Evolutionary conservation across 2,888 invertebrate genomes (phyloP), one percentile per base, ranked within the genome.

Genomic region (Epinotia bilunana): DNA sequence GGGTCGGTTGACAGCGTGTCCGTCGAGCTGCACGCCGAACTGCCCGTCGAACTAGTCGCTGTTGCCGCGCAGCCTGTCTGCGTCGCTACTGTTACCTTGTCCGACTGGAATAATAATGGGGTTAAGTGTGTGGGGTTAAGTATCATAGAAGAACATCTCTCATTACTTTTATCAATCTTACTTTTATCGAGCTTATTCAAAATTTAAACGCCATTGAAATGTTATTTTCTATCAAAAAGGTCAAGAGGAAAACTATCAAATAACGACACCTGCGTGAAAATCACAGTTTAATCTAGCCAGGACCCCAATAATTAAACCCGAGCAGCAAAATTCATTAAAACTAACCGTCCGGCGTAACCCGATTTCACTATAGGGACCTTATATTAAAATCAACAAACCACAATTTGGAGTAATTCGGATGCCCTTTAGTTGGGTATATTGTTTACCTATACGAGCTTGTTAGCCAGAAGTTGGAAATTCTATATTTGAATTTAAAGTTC

Each of bases 41-140:
- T 80, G 49, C 78, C 78, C 61, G 84, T 79, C 13, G 81, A 78
- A 28, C 82, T 80, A 23, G 92, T 91, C 11, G 95, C 94, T 79
- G 96, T 96, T 0, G 97, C 96, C 3, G 96, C 95, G 83, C 97
- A 97, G 39, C 97, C 97, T 0, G 98, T 98, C 90, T 98, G 98
- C 4, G 98, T 98, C 16, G 97, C 97, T 13, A 97, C 97, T 49
- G 97, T 97, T 77, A 97, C 97, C 88, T 96, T 94, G 79, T 93
- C 93, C 33, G 93, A 93, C 93, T 93, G 88, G 33, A 23, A 20
- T 11, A 20, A 18, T 9, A 18, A 53, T 53, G 16, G 5, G 53
- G 53, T 53, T n/a, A 6, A n/a, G 6, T 16, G 16, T 53, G 0
- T 12, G 49, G 49, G 1, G 7, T n/a, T n/a, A 53, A 5, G 3